Evolutionary conservation across 2,113 vertebrate genomes (phyloP).

Genomic region (Clarias magur): DNA sequence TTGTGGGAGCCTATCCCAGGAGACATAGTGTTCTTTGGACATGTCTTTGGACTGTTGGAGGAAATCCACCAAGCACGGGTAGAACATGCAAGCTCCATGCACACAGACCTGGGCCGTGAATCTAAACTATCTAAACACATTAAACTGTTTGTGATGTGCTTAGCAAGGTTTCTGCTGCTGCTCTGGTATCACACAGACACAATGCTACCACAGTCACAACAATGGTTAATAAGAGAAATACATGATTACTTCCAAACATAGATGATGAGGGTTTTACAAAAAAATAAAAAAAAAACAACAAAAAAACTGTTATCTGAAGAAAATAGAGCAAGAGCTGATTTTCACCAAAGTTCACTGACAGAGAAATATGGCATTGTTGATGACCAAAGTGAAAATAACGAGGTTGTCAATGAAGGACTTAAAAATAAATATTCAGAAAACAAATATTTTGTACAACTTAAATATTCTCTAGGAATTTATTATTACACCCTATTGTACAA

Average conservation of each 20-base stretch:
- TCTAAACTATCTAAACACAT: neutral
- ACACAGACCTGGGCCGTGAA: too few species aligned
- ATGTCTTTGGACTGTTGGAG: too few species aligned
- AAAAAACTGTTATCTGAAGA: neutral
- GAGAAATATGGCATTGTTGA: too few species aligned
- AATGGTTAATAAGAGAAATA: neutral
- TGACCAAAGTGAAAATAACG: neutral
- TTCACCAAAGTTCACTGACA: neutral
- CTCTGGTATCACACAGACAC: neutral
- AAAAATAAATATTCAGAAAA: neutral
- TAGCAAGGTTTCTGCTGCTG: neutral
- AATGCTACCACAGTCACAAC: neutral
- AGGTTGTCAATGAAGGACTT: neutral
- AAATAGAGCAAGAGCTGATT: neutral
- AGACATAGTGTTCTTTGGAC: too few species aligned
- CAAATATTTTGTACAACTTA: neutral
- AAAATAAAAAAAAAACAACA: too few species aligned
- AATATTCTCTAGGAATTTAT: too few species aligned
- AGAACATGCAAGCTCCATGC: too few species aligned
- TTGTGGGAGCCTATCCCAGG: too few species aligned
- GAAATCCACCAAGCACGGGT: too few species aligned
- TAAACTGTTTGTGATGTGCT: neutral
- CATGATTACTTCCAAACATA: neutral
- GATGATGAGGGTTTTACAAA: neutral
- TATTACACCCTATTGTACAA: too few species aligned